Base-by-base conservation (phyloP, 1,140 invertebrate species). In the Lordiphosa stackelbergi region DNA sequence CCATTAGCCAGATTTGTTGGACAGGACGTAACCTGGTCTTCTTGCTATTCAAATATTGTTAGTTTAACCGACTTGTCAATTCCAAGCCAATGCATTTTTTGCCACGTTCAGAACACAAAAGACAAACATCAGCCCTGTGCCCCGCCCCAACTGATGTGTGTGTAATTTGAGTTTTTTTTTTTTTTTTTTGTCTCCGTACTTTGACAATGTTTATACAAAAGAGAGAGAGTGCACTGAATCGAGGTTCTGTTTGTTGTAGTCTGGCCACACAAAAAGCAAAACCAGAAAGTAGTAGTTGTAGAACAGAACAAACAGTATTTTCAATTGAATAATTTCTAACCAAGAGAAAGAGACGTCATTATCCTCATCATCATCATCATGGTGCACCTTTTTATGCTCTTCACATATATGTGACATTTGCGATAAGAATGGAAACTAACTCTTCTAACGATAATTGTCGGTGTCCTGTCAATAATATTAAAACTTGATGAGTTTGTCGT, bases 61-160 rank as follows among this genome's bases (percentile, higher is more conserved):
- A 75, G 73, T 63, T 75, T 75, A 75, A 75, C 73, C 73, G 72
- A 75, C 66, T 75, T 75, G 73, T 75, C 73, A 75, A 62, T 75
- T 75, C 72, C 73, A 22, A 75, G 73, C 73, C 73, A 75, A 75
- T 75, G 73, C 72, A 74, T 74, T 75, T 70, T 48, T 28, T 11
- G 43, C 47, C 38, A 35, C 48, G 55, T 59, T 22, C 35, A 54
- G 48, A 61, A 47, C 69, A 59, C 60, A 60, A 74, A 74, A 74
- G 62, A 65, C 71, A 74, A 74, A 74, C 71, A 74, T 40, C 53
- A 59, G 51, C 31, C 56, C n/a, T 55, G 36, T 43, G 8, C 37
- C 35, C 6, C 49, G 22, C 28, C 9, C 38, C 9, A 31, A n/a
- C 24, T 10, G 52, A 66, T 62, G 53, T 68, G 70, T 73, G 69